A percentile compares a stretch with the other conserved stretches of the same genome.
Conservation (phyloP, 2,113 vertebrate species). For the Sprattus sprattus region DNA sequence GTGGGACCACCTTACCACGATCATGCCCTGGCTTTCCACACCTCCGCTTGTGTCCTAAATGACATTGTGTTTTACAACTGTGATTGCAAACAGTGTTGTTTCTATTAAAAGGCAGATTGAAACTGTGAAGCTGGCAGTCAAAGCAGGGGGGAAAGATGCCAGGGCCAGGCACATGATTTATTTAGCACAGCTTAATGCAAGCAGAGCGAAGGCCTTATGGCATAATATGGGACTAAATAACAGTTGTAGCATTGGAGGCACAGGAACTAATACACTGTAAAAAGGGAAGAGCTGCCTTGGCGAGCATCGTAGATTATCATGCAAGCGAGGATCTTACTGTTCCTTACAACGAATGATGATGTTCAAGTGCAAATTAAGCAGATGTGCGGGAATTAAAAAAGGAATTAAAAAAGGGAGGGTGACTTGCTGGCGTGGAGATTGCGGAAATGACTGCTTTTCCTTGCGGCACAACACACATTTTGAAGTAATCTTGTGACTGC, state of each 20-base stretch:
- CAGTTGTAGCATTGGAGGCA: not conserved
- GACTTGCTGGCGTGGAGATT: not conserved
- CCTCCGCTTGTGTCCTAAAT: not conserved
- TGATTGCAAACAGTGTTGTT: not conserved
- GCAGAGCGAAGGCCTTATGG: not conserved
- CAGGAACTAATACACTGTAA: not conserved
- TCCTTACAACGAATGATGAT: not conserved
- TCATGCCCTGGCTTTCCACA: not conserved
- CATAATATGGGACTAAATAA: not conserved
- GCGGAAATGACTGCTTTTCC: not conserved
- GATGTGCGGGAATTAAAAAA: not conserved
- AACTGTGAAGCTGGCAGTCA: not conserved
- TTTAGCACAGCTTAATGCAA: constrained; percentile 8
- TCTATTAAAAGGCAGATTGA: not conserved
- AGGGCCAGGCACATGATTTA: not conserved
- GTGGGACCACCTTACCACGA: not conserved
- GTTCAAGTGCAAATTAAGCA: not conserved
- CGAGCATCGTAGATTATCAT: not conserved
- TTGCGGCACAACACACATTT: not conserved
- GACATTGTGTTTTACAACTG: not conserved
- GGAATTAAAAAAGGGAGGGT: not conserved
- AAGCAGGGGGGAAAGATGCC: not conserved
- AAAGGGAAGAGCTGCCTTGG: not conserved
- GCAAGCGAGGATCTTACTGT: not conserved
- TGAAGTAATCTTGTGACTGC: not conserved